phyloP scores from a whole-genome alignment of 2,888 invertebrate genomes.

The Balanococcus diminutus region DNA sequence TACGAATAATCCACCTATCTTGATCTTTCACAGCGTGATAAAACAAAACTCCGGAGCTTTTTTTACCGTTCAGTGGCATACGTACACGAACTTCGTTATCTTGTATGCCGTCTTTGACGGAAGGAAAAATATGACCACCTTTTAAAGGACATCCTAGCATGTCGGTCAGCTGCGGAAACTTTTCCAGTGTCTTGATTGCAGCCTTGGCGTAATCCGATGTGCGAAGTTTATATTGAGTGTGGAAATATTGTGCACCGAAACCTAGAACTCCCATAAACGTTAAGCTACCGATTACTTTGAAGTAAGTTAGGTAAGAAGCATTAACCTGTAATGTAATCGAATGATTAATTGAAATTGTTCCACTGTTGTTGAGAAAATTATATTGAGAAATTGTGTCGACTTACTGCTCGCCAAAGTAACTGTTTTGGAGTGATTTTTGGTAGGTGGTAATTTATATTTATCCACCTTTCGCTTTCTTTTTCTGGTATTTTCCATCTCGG shows the following conservation, averaged over 20 bases:
- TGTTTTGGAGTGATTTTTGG: neutral
- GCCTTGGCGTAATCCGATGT: neutral
- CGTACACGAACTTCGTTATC: neutral
- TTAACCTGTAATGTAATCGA: neutral
- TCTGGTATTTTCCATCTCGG: slow-evolving; percentile 10
- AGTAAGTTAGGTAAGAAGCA: neutral
- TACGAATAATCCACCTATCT: neutral
- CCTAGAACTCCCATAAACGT: neutral
- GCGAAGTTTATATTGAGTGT: neutral
- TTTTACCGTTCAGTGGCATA: neutral
- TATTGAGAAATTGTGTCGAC: neutral
- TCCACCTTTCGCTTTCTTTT: neutral
- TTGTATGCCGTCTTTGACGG: neutral
- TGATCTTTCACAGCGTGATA: neutral
- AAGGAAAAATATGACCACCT: neutral
- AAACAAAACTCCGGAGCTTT: neutral
- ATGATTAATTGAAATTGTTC: neutral
- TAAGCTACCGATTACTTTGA: neutral
- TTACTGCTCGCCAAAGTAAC: neutral
- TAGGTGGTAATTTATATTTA: neutral
- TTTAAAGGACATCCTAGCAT: neutral
- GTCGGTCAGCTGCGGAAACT: neutral
- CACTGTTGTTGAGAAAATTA: neutral
- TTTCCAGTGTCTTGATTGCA: neutral
- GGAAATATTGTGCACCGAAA: neutral